Conservation (phyloP, 1,140 invertebrate genomes). For the Olivierus martensii region DNA sequence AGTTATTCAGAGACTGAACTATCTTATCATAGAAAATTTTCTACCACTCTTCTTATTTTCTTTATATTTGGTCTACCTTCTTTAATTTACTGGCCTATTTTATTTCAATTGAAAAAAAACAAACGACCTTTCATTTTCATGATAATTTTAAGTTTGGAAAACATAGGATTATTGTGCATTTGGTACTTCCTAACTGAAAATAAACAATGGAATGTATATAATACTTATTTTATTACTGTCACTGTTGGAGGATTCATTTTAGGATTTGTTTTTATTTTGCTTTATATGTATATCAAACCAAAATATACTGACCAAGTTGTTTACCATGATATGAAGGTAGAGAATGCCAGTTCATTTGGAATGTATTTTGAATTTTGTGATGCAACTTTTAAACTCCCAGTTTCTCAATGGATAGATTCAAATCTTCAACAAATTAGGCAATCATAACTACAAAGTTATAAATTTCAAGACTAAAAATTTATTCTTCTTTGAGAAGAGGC, state of each 20-base stretch:
- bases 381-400: conserved; percentile 20
- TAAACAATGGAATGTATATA: not conserved
- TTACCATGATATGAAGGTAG: conserved; percentile 19
- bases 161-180: conserved; percentile 5
- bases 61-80: conserved; percentile 24
- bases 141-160: no score
- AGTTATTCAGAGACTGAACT: conserved; percentile 1
- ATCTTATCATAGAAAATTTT: not conserved
- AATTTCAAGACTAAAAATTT: no score
- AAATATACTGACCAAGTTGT: conserved; percentile 22
- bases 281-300: conserved; percentile 22
- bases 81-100: conserved; percentile 23
- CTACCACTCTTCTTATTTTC: conserved; percentile 16
- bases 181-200: conserved; percentile 13
- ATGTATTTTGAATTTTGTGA: conserved; percentile 26
- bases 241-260: not conserved
- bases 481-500: no score
- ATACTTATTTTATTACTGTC: not conserved
- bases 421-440: no score
- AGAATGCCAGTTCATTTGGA: conserved; percentile 19
- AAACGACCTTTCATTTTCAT: conserved; percentile 19
- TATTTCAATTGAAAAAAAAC: conserved; percentile 23
- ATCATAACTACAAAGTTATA: no score
- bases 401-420: conserved; percentile 5
- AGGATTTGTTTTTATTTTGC: conserved; percentile 11